Base-by-base conservation (phyloP, 2,888 invertebrate genomes). In the Dicranocentrus wangi region DNA sequence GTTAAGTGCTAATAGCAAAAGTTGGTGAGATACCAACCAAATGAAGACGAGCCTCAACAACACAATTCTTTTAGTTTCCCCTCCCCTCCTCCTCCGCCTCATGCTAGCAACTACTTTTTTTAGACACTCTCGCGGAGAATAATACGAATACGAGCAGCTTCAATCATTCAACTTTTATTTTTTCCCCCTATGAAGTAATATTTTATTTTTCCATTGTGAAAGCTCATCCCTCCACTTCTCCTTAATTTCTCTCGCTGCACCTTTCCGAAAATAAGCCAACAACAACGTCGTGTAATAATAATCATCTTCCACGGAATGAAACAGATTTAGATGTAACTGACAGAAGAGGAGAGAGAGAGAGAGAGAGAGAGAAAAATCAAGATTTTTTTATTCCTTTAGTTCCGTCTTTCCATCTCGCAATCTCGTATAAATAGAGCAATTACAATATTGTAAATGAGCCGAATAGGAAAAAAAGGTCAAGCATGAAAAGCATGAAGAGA, bases 361-460 rank as follows among this genome's bases (percentile, higher is more conserved):
- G n/a, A n/a, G n/a, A n/a, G n/a, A n/a, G n/a, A n/a, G n/a, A n/a
- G n/a, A n/a, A n/a, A n/a, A n/a, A n/a, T n/a, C n/a, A n/a, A n/a
- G n/a, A n/a, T n/a, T n/a, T n/a, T n/a, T n/a, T n/a, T n/a, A n/a
- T n/a, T n/a, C n/a, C n/a, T n/a, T n/a, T n/a, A n/a, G 19, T 17
- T 19, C 51, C 10, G 32, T 32, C 32, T 10, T 32, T 10, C 32
- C 10, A 7, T 32, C 32, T 32, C 10, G 32, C 10, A 32, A 32
- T 3, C 32, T 32, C 32, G 3, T 32, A 32, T 78, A 78, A 78
- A 70, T 78, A 63, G 77, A 78, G 69, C 77, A 70, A 78, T 78
- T 78, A 78, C 77, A 78, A 53, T 70, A 32, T n/a, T 32, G 39
- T 70, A 78, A 78, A 78, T 78, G 77, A 78, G 77, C 63, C 65